phyloP scores from a whole-genome alignment of 2,113 vertebrate species.

The Sisor rabdophorus region DNA sequence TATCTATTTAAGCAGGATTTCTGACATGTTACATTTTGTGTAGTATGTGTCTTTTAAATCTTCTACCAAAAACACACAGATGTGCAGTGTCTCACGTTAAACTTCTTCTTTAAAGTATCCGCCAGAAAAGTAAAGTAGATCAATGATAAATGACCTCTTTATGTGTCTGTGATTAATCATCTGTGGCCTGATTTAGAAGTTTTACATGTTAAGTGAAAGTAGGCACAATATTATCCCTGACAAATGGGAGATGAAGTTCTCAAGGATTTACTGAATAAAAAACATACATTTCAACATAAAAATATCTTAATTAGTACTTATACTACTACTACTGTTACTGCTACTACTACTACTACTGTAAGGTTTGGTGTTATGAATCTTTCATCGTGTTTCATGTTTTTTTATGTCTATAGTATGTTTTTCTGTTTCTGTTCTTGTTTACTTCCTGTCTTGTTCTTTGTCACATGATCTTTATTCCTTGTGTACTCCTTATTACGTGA shows the following conservation, averaged over 20 bases:
- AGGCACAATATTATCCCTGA: not conserved
- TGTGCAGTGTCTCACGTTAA: not conserved
- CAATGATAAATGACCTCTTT: conserved; percentile 11
- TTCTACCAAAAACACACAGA: not conserved
- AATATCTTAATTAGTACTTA: not conserved
- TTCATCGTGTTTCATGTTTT: too few species aligned
- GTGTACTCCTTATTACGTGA: too few species aligned
- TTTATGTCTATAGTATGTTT: too few species aligned
- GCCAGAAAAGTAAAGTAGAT: conserved; percentile 11
- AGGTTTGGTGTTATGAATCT: too few species aligned
- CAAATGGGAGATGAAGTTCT: not conserved
- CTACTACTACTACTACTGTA: too few species aligned
- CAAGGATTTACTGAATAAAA: not conserved
- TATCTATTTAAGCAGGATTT: not conserved
- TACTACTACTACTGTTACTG: not conserved
- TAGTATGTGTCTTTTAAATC: too few species aligned
- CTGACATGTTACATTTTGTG: not conserved
- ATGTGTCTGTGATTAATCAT: conserved; percentile 8
- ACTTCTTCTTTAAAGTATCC: not conserved
- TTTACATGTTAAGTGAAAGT: not conserved
- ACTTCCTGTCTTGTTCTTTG: too few species aligned
- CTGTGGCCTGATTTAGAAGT: conserved; percentile 17
- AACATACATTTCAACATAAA: not conserved
- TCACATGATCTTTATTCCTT: too few species aligned
- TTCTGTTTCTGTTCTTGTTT: too few species aligned